Base-by-base conservation (phyloP, 2,113 vertebrate species). In the Tychaedon coryphoeus region DNA sequence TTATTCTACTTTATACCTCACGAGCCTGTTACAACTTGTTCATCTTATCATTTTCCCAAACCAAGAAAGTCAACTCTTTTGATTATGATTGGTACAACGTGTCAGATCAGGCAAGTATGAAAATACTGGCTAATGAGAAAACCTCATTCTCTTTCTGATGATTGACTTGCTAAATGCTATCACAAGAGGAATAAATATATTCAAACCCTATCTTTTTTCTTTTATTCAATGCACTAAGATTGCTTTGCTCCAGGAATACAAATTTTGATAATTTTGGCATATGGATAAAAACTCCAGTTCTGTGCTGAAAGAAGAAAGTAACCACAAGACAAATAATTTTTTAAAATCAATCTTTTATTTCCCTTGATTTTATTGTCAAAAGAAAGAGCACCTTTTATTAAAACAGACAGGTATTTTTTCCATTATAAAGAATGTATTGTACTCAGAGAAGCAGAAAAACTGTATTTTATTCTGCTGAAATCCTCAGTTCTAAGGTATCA, bases 11-110 rank as follows among this genome's bases (percentile, higher is more conserved):
- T 75, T 99, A 99, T 88, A 92, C 99, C 10, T 99, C 99, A 47
- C 98, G 99, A 80, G 99, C 99, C 95, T 99, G 99, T 97, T 99
- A 99, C 98, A 99, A 99, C 91, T 97, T 99, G 95, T 98, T 99
- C 51, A 99, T 99, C 91, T 90, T 99, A 86, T 98, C 98, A 0
- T 98, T 99, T 88, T 98, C 99, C 28, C 98, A 98, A 96, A 98
- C 97, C 61, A 99, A 98, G 94, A 98, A 95, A 36, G 98, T 99
- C 9, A 98, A 98, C 93, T 99, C 99, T 43, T 99, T 99, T 71
- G 99, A 99, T 94, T 99, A 99, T 1, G 99, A 99, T 97, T 99
- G 99, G 99, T 99, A 99, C 98, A 99, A 99, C 22, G 99, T 99
- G 22, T 99, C 99, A 33, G 99, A 99, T 97, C 99, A 99, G 99